Percentiles rank a stretch among this genome's conserved stretches.
Conservation (phyloP, 1,140 invertebrate species). For the Dendrolimus kikuchii region DNA sequence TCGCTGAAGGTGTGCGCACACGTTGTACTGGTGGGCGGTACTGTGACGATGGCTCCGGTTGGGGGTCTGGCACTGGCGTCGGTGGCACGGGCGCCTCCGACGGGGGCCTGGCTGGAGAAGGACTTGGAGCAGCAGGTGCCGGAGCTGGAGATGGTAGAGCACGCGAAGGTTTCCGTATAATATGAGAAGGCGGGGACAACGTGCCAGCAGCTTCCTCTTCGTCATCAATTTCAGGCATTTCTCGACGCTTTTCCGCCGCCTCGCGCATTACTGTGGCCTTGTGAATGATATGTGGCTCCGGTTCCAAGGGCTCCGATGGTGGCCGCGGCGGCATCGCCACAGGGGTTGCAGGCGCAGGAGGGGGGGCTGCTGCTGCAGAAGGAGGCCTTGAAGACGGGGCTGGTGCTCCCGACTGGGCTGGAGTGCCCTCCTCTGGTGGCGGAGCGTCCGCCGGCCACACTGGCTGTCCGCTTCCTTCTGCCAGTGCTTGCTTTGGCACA, state of each 20-base stretch:
- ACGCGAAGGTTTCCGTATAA: constrained; percentile 55
- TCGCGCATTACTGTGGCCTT: constrained; percentile 71
- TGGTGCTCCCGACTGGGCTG: constrained; percentile 54
- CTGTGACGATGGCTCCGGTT: constrained; percentile 31
- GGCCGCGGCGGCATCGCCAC: constrained; percentile 43
- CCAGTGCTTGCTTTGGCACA: constrained; percentile 75
- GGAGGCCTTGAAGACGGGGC: constrained; percentile 51
- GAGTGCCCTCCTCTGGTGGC: constrained; percentile 58
- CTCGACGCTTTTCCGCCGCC: constrained; percentile 65
- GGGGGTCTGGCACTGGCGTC: constrained; percentile 23
- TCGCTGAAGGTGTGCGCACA: constrained; percentile 47
- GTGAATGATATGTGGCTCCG: constrained; percentile 63
- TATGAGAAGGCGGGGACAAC: constrained; percentile 61
- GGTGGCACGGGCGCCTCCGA: constrained; percentile 33
- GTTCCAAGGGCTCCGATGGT: constrained; percentile 61
- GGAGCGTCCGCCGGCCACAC: constrained; percentile 53
- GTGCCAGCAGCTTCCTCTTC: constrained; percentile 52
- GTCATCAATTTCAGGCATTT: constrained; percentile 58
- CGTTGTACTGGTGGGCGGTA: constrained; percentile 42
- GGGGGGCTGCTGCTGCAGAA: constrained; percentile 55
- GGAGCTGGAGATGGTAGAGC: constrained; percentile 55
- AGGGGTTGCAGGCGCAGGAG: constrained; percentile 35
- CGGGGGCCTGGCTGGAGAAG: constrained; percentile 45
- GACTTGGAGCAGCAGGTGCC: constrained; percentile 46
- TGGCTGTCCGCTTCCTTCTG: constrained; percentile 48